Conservation (phyloP, 2,113 vertebrate genomes). For the Prunella himalayana region DNA sequence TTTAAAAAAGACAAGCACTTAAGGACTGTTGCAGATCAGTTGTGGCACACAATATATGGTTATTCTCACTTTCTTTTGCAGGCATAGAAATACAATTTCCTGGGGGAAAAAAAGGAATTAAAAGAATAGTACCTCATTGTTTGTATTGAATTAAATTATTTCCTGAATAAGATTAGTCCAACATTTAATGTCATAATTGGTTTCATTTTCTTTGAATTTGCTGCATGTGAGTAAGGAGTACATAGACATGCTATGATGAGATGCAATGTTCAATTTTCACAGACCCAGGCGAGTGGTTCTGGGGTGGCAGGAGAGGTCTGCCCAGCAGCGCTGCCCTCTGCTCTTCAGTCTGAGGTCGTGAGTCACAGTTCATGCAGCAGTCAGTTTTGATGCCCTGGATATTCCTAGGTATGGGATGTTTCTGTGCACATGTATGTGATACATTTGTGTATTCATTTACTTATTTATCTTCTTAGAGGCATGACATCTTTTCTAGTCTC, state of each 20-base stretch:
- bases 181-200: not conserved
- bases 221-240: not conserved
- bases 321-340: accelerated
- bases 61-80: not conserved
- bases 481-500: not conserved
- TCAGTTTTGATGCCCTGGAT: not conserved
- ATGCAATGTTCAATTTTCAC: not conserved
- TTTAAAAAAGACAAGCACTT: not conserved
- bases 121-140: not conserved
- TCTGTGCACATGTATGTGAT: not conserved
- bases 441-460: not conserved
- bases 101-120: not conserved
- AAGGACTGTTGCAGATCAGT: not conserved
- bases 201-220: not conserved
- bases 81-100: not conserved
- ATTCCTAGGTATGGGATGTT: not conserved
- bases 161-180: not conserved
- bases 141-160: not conserved
- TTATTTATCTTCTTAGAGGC: not conserved
- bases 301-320: not conserved
- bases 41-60: not conserved
- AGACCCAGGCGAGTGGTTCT: not conserved
- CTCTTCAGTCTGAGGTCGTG: not conserved
- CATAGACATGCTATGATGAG: not conserved
- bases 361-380: not conserved